Percentiles rank a stretch among this genome's conserved stretches.
Evolutionary conservation across 1,140 invertebrate species (phyloP).

Genomic region (Colletes latitarsis): DNA sequence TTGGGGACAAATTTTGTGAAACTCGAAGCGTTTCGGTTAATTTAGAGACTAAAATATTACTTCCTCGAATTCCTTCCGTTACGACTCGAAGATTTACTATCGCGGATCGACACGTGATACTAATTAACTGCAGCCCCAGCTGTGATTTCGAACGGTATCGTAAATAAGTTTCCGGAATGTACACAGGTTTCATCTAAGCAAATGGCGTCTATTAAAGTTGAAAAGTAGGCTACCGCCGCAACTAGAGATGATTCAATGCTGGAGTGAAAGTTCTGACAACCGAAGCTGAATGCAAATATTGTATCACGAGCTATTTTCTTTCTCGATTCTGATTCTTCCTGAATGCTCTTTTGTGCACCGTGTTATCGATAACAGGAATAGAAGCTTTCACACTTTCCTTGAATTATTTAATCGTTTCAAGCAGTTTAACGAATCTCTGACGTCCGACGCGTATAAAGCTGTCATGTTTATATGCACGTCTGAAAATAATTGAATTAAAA

Average conservation of each 20-base stretch:
- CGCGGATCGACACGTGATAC: neutral
- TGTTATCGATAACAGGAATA: neutral
- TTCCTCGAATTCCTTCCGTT: too few species aligned
- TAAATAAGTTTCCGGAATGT: conserved; percentile 17
- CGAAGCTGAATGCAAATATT: conserved; percentile 28
- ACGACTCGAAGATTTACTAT: neutral
- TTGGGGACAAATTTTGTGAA: too few species aligned
- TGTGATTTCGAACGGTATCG: neutral
- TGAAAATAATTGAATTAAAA: too few species aligned
- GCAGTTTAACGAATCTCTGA: neutral
- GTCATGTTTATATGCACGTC: too few species aligned
- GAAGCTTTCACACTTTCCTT: neutral
- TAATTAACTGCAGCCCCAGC: neutral
- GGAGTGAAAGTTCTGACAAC: conserved; percentile 48
- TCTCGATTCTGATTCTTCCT: neutral
- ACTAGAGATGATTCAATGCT: conserved; percentile 38
- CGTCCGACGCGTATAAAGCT: too few species aligned
- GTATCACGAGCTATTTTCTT: conserved; percentile 17
- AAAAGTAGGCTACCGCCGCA: conserved; percentile 45
- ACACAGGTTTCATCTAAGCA: conserved; percentile 16
- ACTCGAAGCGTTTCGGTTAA: too few species aligned
- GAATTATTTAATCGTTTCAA: neutral
- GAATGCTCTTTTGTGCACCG: neutral
- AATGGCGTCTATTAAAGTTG: conserved; percentile 37
- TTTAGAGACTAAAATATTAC: too few species aligned